A percentile compares a stretch with the other conserved stretches of the same genome.
Conservation (phyloP, 2,888 invertebrate genomes). For the Hydriomena furcata region DNA sequence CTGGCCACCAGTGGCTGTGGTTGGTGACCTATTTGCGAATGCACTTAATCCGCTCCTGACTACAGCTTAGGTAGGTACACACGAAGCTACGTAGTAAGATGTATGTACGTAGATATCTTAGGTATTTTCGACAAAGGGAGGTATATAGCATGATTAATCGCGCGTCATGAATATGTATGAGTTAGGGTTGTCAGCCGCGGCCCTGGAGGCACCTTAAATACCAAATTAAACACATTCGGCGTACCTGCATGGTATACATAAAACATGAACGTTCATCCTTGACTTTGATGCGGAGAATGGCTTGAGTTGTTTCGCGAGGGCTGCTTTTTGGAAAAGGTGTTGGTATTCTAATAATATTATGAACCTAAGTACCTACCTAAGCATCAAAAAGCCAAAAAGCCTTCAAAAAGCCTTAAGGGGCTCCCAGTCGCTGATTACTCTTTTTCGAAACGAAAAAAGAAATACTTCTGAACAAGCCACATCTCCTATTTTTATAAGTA, state of each 20-base stretch:
- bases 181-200: conserved; percentile 65
- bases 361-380: too few relatives aligned
- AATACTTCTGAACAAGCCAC: too few relatives aligned
- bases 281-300: conserved; percentile 28
- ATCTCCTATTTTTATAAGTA: too few relatives aligned
- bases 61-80: conserved; percentile 1
- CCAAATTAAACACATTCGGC: conserved; percentile 68
- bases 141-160: conserved; percentile 72
- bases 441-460: too few relatives aligned
- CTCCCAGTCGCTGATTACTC: too few relatives aligned
- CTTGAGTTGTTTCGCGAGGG: conserved; percentile 4
- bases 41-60: too few relatives aligned
- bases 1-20: too few relatives aligned
- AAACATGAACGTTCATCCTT: conserved; percentile 40
- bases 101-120: conserved; percentile 43
- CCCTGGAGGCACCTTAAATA: conserved; percentile 65
- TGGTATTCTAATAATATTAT: background rate
- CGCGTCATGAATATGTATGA: conserved; percentile 79
- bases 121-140: conserved; percentile 48
- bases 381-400: too few relatives aligned
- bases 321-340: background rate
- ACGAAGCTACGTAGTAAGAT: conserved; percentile 7
- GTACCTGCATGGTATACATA: conserved; percentile 34
- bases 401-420: too few relatives aligned
- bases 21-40: too few relatives aligned